Evolutionary conservation across 30 jellyfish, hydroid and myxozoan species (phyloP).

Genomic region (Rhopilema esculentum): DNA sequence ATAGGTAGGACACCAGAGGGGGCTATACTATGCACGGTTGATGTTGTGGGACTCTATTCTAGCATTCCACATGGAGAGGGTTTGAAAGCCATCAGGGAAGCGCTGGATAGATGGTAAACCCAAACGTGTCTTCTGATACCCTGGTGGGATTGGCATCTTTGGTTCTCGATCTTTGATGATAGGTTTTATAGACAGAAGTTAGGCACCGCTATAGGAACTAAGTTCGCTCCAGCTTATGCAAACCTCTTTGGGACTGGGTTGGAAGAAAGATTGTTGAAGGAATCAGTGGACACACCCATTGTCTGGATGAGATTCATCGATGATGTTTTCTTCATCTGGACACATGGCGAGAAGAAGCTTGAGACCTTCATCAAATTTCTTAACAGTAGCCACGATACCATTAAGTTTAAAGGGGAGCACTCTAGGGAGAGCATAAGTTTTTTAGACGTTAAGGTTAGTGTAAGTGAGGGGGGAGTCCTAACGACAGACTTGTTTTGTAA

Average conservation of each 20-base stretch:
- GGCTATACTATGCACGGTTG: too few relatives aligned
- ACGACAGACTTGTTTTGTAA: too few relatives aligned
- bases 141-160: constrained; percentile 4
- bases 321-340: constrained; percentile 49
- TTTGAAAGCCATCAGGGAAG: too few relatives aligned
- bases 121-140: constrained; percentile 4
- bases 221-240: constrained; percentile 32
- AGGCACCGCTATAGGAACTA: constrained; percentile 57
- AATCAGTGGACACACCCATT: constrained; percentile 32
- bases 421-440: constrained; percentile 18
- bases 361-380: constrained; percentile 22
- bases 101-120: background rate
- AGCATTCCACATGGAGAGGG: too few relatives aligned
- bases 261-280: constrained; percentile 47
- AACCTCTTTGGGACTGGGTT: constrained; percentile 44
- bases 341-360: constrained; percentile 58
- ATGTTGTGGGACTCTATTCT: too few relatives aligned
- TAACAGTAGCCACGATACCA: constrained; percentile 21
- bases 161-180: background rate
- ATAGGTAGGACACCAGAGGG: too few relatives aligned
- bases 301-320: constrained; percentile 61
- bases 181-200: constrained; percentile 16
- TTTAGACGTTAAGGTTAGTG: constrained; percentile 33
- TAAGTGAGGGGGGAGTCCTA: too few relatives aligned
- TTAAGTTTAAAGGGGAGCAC: constrained; percentile 35